phyloP scores from a whole-genome alignment of 2,797 vertebrate species.

The Catharus ustulatus region DNA sequence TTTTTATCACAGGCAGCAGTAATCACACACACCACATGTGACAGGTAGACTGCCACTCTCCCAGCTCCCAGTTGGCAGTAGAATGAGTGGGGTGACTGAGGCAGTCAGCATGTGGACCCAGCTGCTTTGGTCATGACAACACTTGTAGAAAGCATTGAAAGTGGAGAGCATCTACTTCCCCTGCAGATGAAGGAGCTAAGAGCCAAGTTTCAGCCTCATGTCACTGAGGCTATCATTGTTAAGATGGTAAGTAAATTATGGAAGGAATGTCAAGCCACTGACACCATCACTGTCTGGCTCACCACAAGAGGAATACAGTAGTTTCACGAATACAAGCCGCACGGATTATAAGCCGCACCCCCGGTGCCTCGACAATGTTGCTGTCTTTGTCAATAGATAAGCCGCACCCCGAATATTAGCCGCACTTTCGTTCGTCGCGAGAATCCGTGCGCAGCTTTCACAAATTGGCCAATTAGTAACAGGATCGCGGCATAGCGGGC shows the following conservation, averaged over 20 bases:
- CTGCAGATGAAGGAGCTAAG: not conserved
- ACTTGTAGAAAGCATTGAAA: not conserved
- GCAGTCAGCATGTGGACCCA: not conserved
- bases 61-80: not conserved
- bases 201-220: not conserved
- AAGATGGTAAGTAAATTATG: not conserved
- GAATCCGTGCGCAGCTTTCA: no score
- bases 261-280: not conserved
- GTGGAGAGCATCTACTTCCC: not conserved
- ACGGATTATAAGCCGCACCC: no score
- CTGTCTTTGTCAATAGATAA: no score
- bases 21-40: not conserved
- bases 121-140: not conserved
- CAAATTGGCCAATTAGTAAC: no score
- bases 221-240: not conserved
- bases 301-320: not conserved
- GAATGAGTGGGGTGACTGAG: not conserved
- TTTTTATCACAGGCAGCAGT: not conserved
- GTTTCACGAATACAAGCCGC: no score
- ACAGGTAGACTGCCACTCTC: not conserved
- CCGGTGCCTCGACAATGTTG: no score
- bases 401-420: no score
- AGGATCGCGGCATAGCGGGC: no score
- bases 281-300: not conserved
- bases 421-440: no score